A percentile compares a stretch with the other conserved stretches of the same genome.
phyloP scores from a whole-genome alignment of 2,113 vertebrate species.

The Labeo rohita region DNA sequence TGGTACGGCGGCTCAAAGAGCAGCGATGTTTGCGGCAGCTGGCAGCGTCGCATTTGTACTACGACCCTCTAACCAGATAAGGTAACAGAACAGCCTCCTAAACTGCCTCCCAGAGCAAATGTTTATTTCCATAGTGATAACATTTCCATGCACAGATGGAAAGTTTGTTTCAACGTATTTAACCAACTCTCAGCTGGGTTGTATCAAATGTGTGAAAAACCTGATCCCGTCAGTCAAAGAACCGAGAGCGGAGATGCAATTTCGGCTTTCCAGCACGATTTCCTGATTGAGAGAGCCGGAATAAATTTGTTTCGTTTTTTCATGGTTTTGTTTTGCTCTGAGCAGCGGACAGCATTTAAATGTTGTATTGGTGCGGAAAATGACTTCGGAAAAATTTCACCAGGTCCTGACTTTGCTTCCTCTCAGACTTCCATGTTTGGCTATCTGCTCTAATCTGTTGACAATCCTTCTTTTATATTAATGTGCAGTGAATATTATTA shows the following conservation, averaged over 20 bases:
- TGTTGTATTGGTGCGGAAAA: conserved; percentile 4
- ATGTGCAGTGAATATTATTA: conserved; percentile 27
- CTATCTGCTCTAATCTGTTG: not conserved
- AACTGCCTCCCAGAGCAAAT: conserved; percentile 34
- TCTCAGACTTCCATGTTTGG: conserved; percentile 50
- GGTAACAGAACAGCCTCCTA: conserved; percentile 35
- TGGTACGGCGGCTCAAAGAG: not conserved
- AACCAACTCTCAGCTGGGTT: conserved; percentile 42
- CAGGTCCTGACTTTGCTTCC: conserved; percentile 20
- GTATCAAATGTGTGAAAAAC: conserved; percentile 56
- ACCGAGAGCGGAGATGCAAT: conserved; percentile 6
- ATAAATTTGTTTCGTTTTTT: not conserved
- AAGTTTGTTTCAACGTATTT: conserved; percentile 42
- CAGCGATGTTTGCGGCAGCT: conserved; percentile 13
- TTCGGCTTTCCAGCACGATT: conserved; percentile 37
- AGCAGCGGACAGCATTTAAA: not conserved
- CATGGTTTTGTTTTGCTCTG: conserved; percentile 27
- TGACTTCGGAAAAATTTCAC: not conserved
- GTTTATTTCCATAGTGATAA: conserved; percentile 62
- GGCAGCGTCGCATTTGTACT: conserved; percentile 14
- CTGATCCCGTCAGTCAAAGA: conserved; percentile 15
- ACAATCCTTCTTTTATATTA: conserved; percentile 24
- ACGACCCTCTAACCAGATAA: conserved; percentile 41
- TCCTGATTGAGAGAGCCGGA: not conserved
- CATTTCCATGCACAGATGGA: conserved; percentile 53